Conservation (phyloP, 1,140 invertebrate species). For the Mycetomoellerius zeteki region DNA sequence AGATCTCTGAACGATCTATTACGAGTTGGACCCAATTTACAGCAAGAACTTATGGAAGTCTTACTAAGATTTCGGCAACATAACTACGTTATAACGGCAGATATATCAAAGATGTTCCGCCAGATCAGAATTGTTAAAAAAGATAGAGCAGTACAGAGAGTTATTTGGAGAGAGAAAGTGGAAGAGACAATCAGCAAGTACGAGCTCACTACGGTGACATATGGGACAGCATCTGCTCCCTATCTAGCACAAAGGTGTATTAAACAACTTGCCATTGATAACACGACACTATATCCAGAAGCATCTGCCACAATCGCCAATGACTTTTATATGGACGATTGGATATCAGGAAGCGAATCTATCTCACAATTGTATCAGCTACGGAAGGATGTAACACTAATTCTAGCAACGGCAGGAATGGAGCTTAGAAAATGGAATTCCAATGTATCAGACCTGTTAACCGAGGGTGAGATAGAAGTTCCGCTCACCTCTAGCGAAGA, state of each 20-base stretch:
- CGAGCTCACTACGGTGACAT: conserved; percentile 71
- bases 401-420: conserved; percentile 34
- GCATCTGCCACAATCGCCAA: conserved; percentile 63
- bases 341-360: conserved; percentile 62
- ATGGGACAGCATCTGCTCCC: conserved; percentile 56
- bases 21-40: not conserved
- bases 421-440: conserved; percentile 60
- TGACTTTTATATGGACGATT: conserved; percentile 80
- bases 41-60: not conserved
- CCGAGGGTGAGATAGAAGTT: not conserved
- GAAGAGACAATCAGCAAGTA: conserved; percentile 48
- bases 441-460: not conserved
- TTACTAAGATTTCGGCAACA: not conserved
- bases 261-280: conserved; percentile 58
- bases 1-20: not conserved
- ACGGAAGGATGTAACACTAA: not conserved
- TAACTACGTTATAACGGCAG: not conserved
- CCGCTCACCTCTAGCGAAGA: not conserved
- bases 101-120: conserved; percentile 1
- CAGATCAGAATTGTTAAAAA: conserved; percentile 61
- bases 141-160: conserved; percentile 75
- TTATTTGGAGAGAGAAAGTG: conserved; percentile 77
- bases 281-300: conserved; percentile 47
- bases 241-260: conserved; percentile 74
- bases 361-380: not conserved